Conservation (phyloP, 2,113 vertebrate genomes). For the Petrocephalus zakoni region DNA sequence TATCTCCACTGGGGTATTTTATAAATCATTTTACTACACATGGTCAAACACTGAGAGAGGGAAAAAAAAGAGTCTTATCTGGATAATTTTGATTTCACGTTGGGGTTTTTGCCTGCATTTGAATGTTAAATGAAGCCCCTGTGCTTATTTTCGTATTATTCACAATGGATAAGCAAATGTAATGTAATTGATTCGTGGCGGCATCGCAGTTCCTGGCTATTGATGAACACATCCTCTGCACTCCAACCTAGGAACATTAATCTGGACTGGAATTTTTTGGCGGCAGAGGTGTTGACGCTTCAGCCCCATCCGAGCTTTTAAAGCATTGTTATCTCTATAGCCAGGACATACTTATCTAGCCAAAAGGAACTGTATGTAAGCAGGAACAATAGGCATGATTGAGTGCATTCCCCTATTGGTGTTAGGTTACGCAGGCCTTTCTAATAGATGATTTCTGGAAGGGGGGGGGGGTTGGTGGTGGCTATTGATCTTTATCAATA, state of each 20-base stretch:
- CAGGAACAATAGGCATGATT: slow-evolving; percentile 70
- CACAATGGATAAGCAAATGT: slow-evolving; percentile 9
- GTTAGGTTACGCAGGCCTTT: slow-evolving; percentile 57
- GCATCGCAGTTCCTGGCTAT: neutral
- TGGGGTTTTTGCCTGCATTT: slow-evolving; percentile 6
- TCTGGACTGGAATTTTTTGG: slow-evolving; percentile 40
- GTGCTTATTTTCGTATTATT: slow-evolving; percentile 19
- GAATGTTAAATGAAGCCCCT: neutral
- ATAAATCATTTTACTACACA: neutral
- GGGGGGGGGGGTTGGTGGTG: neutral
- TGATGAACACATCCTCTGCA: neutral
- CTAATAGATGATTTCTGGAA: slow-evolving; percentile 62
- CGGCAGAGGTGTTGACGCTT: slow-evolving; percentile 50
- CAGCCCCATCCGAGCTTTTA: slow-evolving; percentile 57
- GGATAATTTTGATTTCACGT: neutral
- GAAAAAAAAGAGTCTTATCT: neutral
- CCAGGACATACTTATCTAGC: slow-evolving; percentile 61
- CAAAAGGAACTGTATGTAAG: slow-evolving; percentile 67
- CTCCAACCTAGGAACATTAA: slow-evolving; percentile 33
- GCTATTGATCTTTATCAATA: slow-evolving; percentile 50
- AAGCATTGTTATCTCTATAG: slow-evolving; percentile 57
- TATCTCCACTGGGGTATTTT: neutral
- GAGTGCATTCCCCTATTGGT: slow-evolving; percentile 67
- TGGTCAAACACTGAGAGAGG: neutral
- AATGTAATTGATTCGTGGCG: neutral